A percentile compares a stretch with the other conserved stretches of the same genome.
These are phyloP conservation scores for Lutjanus campechanus DNA, from an alignment of 2,797 vertebrate genomes.

Conservation along the genomic window DNA sequence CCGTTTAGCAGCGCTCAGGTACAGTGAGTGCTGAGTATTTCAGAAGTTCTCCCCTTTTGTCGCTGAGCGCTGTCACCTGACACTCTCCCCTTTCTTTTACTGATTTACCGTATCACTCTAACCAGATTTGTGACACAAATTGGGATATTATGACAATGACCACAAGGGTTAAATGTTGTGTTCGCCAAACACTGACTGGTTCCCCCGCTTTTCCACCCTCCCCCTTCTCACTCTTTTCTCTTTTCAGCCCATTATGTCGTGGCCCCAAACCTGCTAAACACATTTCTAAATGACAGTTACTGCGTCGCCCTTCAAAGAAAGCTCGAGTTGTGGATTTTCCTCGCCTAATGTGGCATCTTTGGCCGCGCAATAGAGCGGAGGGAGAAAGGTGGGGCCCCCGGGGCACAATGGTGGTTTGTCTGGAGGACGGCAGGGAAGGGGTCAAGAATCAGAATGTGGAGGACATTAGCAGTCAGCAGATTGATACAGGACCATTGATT, in stretches of 20 bases:
- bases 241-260: conserved; percentile 82
- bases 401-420: conserved; percentile 81
- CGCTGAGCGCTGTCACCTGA: conserved; percentile 72
- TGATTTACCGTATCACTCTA: conserved; percentile 86
- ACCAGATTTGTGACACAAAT: conserved; percentile 88
- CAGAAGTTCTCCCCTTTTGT: conserved; percentile 48
- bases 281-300: conserved; percentile 87
- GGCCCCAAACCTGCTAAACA: conserved; percentile 85
- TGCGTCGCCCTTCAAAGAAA: conserved; percentile 79
- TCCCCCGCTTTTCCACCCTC: conserved; percentile 54
- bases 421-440: conserved; percentile 81
- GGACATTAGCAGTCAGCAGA: conserved; percentile 90
- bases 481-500: conserved; percentile 90
- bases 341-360: conserved; percentile 85
- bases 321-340: conserved; percentile 84
- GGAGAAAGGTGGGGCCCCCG: conserved; percentile 68
- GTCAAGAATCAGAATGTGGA: conserved; percentile 90
- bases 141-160: conserved; percentile 86
- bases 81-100: conserved; percentile 75
- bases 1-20: conserved; percentile 45
- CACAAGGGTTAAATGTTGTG: conserved; percentile 86
- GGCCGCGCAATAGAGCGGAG: conserved; percentile 64
- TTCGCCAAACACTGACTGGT: conserved; percentile 81
- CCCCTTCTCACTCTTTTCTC: conserved; percentile 61
- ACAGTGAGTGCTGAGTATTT: conserved; percentile 9